Base-by-base conservation (phyloP, 2,113 vertebrate species). In the Oreamnos americanus region DNA sequence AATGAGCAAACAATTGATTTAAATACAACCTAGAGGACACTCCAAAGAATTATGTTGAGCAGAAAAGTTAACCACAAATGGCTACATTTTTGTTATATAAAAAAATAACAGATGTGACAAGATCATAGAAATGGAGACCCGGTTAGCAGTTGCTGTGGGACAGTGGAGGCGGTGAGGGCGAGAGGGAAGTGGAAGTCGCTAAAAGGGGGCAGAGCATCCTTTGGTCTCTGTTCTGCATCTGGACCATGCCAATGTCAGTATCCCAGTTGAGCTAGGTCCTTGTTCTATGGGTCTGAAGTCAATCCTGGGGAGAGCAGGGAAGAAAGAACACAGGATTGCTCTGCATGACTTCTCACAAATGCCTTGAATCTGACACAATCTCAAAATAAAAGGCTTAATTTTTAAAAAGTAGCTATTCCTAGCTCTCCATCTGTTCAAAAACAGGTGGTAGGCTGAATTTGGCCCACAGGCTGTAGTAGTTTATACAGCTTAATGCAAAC, bases 401-500 rank as follows among this genome's bases (percentile, higher is more conserved):
- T 79, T 17, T 0, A 1, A 25, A 74, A 83, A 62, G 58, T 51
- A 94, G 62, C 28, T 81, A 89, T 91, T 81, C 87, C 91, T 55
- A 74, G 74, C 57, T 39, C 45, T 57, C 91, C 71, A 62, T 90
- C 91, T 95, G 87, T 82, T 95, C 76, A n/a, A 88, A 93, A 78
- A 79, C 82, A 93, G 86, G 87, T 58, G 82, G 64, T 64, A 88
- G 82, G 51, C 64, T 91, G 82, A 78, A 84, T 88, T 25, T 96
- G 90, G n/a, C 64, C 76, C 64, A 64, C 15, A 85, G 86, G 43
- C 76, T 91, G 4, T 60, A 12, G 49, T 64, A 45, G 57, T 58
- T 96, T 93, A 64, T 2, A 78, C 90, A 71, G 86, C 90, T 93
- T 57, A 86, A 47, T 58, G 60, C 82, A 92, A 95, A 97, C 94